phyloP scores from a whole-genome alignment of 2,113 vertebrate genomes.

The Triplophysa rosa region DNA sequence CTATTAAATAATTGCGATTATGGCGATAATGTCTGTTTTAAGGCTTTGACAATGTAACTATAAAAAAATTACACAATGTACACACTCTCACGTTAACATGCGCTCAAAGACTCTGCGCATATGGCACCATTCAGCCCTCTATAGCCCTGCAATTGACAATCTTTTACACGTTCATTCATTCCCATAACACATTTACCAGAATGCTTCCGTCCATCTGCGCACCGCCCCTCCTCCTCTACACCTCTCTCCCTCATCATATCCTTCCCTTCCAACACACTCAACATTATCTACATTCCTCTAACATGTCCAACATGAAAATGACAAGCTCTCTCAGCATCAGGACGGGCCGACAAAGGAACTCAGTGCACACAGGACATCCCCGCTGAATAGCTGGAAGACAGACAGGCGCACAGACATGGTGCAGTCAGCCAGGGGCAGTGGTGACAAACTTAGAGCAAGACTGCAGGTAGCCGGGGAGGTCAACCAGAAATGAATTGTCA shows the following conservation, averaged over 20 bases:
- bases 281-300: constrained; percentile 43
- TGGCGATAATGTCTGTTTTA: too few species aligned
- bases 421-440: background rate
- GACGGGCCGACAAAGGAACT: background rate
- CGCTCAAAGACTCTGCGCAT: background rate
- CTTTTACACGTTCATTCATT: constrained; percentile 22
- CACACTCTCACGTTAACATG: background rate
- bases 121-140: constrained; percentile 19
- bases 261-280: constrained; percentile 35
- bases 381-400: background rate
- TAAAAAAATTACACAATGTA: too few species aligned
- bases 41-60: too few species aligned
- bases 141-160: constrained; percentile 3
- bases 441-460: constrained; percentile 6
- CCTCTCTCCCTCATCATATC: constrained; percentile 26
- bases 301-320: constrained; percentile 39
- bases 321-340: constrained; percentile 4
- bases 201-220: background rate
- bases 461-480: constrained; percentile 14
- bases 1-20: too few species aligned
- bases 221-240: constrained; percentile 16
- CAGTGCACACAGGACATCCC: background rate
- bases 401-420: background rate
- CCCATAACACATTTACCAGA: constrained; percentile 37
- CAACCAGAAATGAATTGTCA: background rate